Percentiles rank a stretch among this genome's conserved stretches.
These are phyloP conservation scores for Tiliacea citrago DNA, from an alignment of 2,888 invertebrate genomes.

Conservation along the genomic window DNA sequence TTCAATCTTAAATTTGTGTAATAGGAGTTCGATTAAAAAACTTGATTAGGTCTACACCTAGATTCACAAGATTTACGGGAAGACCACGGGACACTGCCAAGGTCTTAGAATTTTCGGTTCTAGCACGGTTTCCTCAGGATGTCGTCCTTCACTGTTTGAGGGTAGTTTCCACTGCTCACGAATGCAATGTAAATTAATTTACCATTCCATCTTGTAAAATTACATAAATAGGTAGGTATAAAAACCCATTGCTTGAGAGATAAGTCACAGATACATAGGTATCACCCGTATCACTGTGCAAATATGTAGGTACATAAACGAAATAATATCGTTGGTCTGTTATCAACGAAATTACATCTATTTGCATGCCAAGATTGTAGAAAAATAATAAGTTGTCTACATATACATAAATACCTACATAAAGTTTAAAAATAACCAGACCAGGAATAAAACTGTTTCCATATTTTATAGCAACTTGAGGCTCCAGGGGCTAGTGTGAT, in stretches of 20 bases:
- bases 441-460: neutral
- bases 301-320: conserved; percentile 8
- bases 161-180: neutral
- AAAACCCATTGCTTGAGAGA: neutral
- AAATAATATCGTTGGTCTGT: neutral
- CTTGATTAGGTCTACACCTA: neutral
- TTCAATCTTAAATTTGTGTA: neutral
- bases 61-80: neutral
- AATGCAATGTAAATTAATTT: neutral
- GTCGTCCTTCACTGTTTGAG: neutral
- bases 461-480: too few relatives aligned
- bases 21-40: neutral
- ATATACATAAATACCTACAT: too few relatives aligned
- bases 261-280: neutral
- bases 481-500: too few relatives aligned
- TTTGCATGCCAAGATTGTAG: neutral
- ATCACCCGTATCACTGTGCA: conserved; percentile 15
- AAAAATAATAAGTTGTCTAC: neutral
- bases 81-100: too few relatives aligned
- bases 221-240: neutral
- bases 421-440: neutral
- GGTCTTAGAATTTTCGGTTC: too few relatives aligned
- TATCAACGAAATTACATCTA: conserved; percentile 30
- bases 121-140: neutral
- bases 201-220: neutral